phyloP scores from a whole-genome alignment of 2,113 vertebrate genomes.

The Tetrax tetrax region DNA sequence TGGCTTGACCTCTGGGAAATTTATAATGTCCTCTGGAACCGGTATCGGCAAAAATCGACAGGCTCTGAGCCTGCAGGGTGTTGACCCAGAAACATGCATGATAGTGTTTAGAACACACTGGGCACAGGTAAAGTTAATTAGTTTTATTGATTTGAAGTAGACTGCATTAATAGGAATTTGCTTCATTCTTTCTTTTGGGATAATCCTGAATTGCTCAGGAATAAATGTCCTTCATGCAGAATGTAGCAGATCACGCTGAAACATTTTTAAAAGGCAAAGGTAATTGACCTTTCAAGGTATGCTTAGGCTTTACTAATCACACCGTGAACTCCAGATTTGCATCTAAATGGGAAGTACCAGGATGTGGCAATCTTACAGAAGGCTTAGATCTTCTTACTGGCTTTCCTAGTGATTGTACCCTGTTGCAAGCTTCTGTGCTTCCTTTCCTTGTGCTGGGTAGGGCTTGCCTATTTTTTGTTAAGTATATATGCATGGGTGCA shows the following conservation, averaged over 20 bases:
- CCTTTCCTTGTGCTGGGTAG: neutral
- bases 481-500: neutral
- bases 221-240: neutral
- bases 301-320: neutral
- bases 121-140: conserved; percentile 87
- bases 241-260: neutral
- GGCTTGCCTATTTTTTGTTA: neutral
- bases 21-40: conserved; percentile 88
- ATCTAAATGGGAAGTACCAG: neutral
- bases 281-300: neutral
- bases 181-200: neutral
- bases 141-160: conserved; percentile 26
- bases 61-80: conserved; percentile 85
- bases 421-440: neutral
- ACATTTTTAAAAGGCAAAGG: neutral
- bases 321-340: neutral
- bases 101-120: conserved; percentile 99
- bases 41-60: conserved; percentile 79
- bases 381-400: neutral
- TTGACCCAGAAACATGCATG: conserved; percentile 98
- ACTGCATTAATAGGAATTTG: neutral
- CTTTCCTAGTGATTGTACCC: neutral
- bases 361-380: neutral
- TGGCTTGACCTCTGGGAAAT: conserved; percentile 61
- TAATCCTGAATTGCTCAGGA: neutral